Evolutionary conservation across 2,113 vertebrate genomes (phyloP).

Genomic region (Menura novaehollandiae): DNA sequence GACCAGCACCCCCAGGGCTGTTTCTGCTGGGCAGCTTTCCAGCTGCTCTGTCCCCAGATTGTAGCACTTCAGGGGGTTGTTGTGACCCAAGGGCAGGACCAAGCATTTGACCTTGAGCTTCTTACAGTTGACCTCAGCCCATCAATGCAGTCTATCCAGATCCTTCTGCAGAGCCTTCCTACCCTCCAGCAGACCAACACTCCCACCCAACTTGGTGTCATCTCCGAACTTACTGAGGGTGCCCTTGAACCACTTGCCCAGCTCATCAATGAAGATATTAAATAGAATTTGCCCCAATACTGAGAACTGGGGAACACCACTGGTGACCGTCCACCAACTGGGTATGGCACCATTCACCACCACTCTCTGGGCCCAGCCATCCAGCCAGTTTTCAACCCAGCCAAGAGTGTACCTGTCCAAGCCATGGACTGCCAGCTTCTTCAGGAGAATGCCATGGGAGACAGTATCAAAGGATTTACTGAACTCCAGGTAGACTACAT

Average conservation of each 20-base stretch:
- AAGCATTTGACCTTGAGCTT: not conserved
- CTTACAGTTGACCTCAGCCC: not conserved
- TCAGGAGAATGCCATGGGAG: not conserved
- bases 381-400: not conserved
- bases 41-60: not conserved
- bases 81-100: not conserved
- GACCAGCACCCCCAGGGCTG: not conserved
- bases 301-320: not conserved
- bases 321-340: not conserved
- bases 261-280: not conserved
- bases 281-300: not conserved
- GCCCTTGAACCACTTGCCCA: not conserved
- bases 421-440: not conserved
- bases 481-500: not conserved
- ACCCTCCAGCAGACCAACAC: not conserved
- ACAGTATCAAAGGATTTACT: not conserved
- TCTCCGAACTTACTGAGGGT: not conserved
- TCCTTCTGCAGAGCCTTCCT: not conserved
- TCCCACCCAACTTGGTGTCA: not conserved
- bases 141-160: fast-evolving
- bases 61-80: not conserved
- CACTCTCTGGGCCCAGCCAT: not conserved
- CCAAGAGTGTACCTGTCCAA: too few relatives aligned
- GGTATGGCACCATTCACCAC: not conserved
- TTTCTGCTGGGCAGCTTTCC: not conserved